Conservation (phyloP, 2,113 vertebrate species). For the Garra rufa region DNA sequence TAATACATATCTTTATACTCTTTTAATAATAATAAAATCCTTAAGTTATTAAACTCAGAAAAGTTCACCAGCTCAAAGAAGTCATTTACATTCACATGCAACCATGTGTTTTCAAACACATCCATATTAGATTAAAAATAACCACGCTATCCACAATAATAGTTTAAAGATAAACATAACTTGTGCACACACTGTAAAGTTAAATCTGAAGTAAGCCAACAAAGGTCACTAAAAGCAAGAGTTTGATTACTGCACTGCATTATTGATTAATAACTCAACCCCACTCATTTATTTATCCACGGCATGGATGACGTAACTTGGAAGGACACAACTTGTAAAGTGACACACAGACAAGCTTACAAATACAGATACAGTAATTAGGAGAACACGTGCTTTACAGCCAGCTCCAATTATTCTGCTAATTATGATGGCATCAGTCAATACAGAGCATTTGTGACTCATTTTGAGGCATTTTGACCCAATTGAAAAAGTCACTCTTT, state of each 20-base stretch:
- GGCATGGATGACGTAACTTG: background rate
- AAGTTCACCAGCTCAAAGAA: background rate
- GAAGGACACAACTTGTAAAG: background rate
- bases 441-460: background rate
- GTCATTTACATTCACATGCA: background rate
- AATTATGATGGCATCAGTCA: background rate
- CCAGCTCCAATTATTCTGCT: background rate
- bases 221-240: slow-evolving; percentile 18
- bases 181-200: background rate
- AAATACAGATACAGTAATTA: background rate
- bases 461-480: background rate
- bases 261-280: slow-evolving; percentile 38
- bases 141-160: background rate
- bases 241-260: slow-evolving; percentile 18
- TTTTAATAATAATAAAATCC: background rate
- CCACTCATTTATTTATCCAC: slow-evolving; percentile 36
- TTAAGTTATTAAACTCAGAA: background rate
- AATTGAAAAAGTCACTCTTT: background rate
- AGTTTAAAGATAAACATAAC: slow-evolving; percentile 2
- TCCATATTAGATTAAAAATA: background rate
- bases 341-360: background rate
- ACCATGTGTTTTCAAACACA: background rate
- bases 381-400: background rate
- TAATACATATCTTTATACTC: background rate
- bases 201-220: background rate